Evolutionary conservation across 1,140 invertebrate genomes (phyloP), one percentile per base, ranked within the genome.

Genomic region (Conus betulinus): DNA sequence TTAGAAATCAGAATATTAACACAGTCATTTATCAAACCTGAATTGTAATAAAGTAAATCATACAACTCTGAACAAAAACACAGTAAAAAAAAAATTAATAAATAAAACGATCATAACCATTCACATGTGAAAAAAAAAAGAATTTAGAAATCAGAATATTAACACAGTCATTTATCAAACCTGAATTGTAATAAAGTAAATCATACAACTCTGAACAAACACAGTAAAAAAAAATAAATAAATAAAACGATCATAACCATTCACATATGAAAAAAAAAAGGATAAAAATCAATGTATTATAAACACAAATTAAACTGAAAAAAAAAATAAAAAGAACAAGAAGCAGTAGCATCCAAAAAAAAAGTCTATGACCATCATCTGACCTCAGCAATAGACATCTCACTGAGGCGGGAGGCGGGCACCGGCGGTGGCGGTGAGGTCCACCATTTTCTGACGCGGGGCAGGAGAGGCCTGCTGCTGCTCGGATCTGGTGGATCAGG

Each of bases 321-420:
- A 8, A 85, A 84, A 52, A 27, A 57, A 63, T n/a, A 60, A 15
- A 60, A 60, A 60, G 57, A 15, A 15, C 15, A 60, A 60, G 15
- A 57, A 60, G 20, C 39, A 79, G 10, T 79, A 3, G 5, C 10
- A 79, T 13, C 11, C 10, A 79, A 79, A 60, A 60, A 60, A 15
- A 60, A 60, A 5, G 15, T 60, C 15, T 51, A 83, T 23, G 39
- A 55, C 57, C 8, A 15, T 60, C 8, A 60, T 87, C 93, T 86
- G 79, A 95, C 94, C 92, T 95, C 95, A 63, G 92, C 93, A 76
- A 95, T 94, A 57, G 95, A 95, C 95, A 95, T 95, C 89, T 95
- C 95, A 90, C 93, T 91, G 1, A 95, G n/a, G n/a, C n/a, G n/a
- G 93, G 13, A 95, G 90, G 17, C 95, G 94, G 89, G 92, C 91